phyloP scores from a whole-genome alignment of 2,888 invertebrate genomes.

The Tenthredo distinguenda region DNA sequence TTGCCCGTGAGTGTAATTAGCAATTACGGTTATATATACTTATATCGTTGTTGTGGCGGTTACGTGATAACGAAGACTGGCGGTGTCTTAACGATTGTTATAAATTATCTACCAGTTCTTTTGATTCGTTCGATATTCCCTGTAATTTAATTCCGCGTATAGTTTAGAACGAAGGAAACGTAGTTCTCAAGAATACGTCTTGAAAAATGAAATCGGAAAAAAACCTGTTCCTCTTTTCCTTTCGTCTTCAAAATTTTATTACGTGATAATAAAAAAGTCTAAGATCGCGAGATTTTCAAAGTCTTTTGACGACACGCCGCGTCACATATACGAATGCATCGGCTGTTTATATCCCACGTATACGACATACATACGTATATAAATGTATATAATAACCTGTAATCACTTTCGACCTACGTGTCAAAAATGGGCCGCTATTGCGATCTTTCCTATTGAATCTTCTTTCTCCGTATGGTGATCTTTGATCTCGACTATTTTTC shows the following conservation, averaged over 20 bases:
- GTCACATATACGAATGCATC: neutral
- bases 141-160: neutral
- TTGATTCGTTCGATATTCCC: slow-evolving; percentile 4
- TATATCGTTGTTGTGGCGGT: neutral
- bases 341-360: neutral
- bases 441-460: slow-evolving; percentile 34
- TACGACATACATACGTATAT: neutral
- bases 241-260: too few species aligned
- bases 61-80: slow-evolving; percentile 24
- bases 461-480: slow-evolving; percentile 13
- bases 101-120: neutral
- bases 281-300: neutral
- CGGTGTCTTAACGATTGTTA: neutral
- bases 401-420: slow-evolving; percentile 40
- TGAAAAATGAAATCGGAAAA: too few species aligned
- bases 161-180: neutral
- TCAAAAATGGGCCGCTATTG: slow-evolving; percentile 30
- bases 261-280: too few species aligned
- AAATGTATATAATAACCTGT: slow-evolving; percentile 18
- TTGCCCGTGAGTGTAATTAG: neutral
- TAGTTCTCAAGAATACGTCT: too few species aligned
- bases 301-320: neutral
- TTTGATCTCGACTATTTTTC: slow-evolving; percentile 33
- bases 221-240: too few species aligned
- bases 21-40: neutral